Evolutionary conservation across 2,113 vertebrate species (phyloP), one percentile per base, ranked within the genome.

Genomic region (Psittacus erithacus): DNA sequence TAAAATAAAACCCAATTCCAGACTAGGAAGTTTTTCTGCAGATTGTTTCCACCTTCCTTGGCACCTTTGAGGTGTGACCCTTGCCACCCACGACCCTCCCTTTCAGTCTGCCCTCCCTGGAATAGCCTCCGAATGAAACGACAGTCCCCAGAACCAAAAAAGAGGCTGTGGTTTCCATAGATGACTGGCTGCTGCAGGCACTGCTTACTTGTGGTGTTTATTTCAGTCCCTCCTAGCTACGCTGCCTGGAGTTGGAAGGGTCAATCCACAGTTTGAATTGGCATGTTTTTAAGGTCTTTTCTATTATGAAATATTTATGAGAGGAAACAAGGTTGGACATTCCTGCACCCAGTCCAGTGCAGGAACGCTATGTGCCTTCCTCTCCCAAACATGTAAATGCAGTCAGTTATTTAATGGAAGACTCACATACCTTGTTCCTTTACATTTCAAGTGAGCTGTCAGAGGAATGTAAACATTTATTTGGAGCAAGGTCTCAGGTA

Each of bases 251-350:
- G 64, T 64, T 89, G 88, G 93, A 97, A 97, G 97, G 95, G 96
- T 98, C 97, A 96, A 90, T 80, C 86, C 13, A 0, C 57, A 93
- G 94, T 98, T 98, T 98, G 94, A 94, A 96, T 86, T 98, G 97
- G 97, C 97, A 65, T 96, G 93, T 97, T 98, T 98, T 96, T 96
- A 97, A 98, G 97, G 97, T 62, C 88, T 88, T 96, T 96, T 95
- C 96, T 97, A 96, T 98, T 96, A 97, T 97, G 96, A 97, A 98
- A 96, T 98, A 97, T 98, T 98, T 98, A 98, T 98, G 97, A 98
- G 96, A 98, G 98, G 98, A 98, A 98, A 97, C 98, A 96, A 97
- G 95, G 93, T 94, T 98, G 97, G 95, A 97, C 98, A 98, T 98
- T 98, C 98, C 96, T 98, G 94, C 96, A 97, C 79, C 93, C 77